Evolutionary conservation across 2,113 vertebrate species (phyloP), one percentile per base, ranked within the genome.

Genomic region (Spea multiplicata): DNA sequence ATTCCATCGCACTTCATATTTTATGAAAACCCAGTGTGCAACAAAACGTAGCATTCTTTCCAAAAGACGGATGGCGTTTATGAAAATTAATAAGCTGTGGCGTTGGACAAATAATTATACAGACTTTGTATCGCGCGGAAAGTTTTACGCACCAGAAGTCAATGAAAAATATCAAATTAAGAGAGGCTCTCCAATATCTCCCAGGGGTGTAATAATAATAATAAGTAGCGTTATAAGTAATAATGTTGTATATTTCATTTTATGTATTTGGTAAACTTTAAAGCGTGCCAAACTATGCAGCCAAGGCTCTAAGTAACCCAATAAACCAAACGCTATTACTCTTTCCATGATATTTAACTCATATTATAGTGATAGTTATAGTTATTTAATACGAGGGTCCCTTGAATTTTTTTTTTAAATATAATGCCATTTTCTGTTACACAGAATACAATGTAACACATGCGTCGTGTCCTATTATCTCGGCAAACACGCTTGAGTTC

Each of bases 81-180:
- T 78, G 69, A 78, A 66, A 78, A 78, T 71, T 69, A 70, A 62
- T 77, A 77, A 50, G 62, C 48, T 47, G 71, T 5, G 73, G n/a
- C 70, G 57, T 30, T 30, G 67, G 62, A 80, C 71, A 44, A 44
- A 66, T 73, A 80, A 80, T 80, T 59, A 80, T 48, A 14, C 61
- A 52, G 61, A 30, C 59, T 30, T 30, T 30, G 30, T 30, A 30
- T 72, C 55, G 57, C 69, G 72, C 53, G 8, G 45, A 65, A 16
- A 4, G 61, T 9, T 72, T 72, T 72, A 55, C 72, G 59, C 68
- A 16, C 30, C 44, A 71, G 44, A 65, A 72, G 57, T 71, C 76
- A 80, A 73, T 66, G 48, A 53, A 66, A 80, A 71, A 73, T 59
- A 71, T 71, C 69, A 72, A 78, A 78, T 78, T 53, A 78, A 72